Percentiles rank a stretch among this genome's conserved stretches.
phyloP scores from a whole-genome alignment of 2,113 vertebrate species.

The Salvelinus namaycush region DNA sequence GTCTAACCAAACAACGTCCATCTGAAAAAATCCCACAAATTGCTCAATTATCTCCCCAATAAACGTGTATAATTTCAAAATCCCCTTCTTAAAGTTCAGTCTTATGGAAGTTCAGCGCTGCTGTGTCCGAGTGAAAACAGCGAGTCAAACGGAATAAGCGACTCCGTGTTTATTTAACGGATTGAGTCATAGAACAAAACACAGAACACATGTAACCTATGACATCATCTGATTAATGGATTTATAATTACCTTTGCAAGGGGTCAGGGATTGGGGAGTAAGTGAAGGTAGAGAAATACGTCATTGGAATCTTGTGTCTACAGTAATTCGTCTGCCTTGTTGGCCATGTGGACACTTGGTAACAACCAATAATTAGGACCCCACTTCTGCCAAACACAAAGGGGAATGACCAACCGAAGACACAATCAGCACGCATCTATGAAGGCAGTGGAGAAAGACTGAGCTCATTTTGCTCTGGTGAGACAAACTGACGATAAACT shows the following conservation, averaged over 20 bases:
- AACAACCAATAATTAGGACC: not conserved
- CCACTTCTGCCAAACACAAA: not conserved
- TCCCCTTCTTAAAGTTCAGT: constrained; percentile 42
- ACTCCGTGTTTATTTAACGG: constrained; percentile 69
- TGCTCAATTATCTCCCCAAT: constrained; percentile 63
- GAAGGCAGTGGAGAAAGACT: not conserved
- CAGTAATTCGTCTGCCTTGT: constrained; percentile 41
- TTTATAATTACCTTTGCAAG: constrained; percentile 72
- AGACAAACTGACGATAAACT: not conserved
- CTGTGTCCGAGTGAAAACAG: constrained; percentile 57
- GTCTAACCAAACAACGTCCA: constrained; percentile 52
- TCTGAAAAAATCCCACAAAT: constrained; percentile 67
- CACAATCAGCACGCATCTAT: not conserved
- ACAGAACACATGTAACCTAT: constrained; percentile 76
- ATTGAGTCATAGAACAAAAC: constrained; percentile 73
- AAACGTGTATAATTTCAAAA: constrained; percentile 51
- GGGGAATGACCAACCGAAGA: not conserved
- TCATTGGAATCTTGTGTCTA: constrained; percentile 41
- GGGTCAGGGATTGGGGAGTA: constrained; percentile 22
- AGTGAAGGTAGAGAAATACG: constrained; percentile 21
- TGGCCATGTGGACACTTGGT: not conserved
- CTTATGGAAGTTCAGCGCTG: constrained; percentile 39
- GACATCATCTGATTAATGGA: constrained; percentile 78
- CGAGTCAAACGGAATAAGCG: constrained; percentile 68
- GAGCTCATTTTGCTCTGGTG: not conserved